Percentiles rank a stretch among this genome's conserved stretches.
phyloP scores from a whole-genome alignment of 2,113 vertebrate species.

The Falcunculus frontatus region DNA sequence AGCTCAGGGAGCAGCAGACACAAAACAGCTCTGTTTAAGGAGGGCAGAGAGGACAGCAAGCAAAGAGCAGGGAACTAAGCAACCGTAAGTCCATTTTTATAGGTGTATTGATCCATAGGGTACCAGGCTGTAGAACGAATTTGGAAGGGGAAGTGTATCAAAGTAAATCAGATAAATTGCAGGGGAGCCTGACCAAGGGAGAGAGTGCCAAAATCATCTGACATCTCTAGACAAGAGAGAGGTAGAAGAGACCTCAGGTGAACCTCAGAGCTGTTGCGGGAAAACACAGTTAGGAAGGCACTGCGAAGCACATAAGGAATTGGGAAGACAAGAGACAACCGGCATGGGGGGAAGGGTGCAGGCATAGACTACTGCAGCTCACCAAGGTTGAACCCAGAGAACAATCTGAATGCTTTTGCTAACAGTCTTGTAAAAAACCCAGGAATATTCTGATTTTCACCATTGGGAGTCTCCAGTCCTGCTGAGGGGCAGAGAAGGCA shows the following conservation, averaged over 20 bases:
- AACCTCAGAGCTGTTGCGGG: background rate
- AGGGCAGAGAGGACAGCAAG: background rate
- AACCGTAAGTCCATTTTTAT: background rate
- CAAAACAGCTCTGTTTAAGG: background rate
- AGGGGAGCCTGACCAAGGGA: background rate
- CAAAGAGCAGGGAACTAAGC: background rate
- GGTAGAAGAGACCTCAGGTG: background rate
- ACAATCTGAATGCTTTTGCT: background rate
- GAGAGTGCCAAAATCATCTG: background rate
- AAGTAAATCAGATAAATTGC: background rate
- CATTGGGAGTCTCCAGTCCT: background rate
- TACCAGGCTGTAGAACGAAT: background rate
- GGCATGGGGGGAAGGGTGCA: fast-evolving
- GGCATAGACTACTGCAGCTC: background rate
- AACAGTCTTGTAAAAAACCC: background rate
- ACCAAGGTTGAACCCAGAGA: background rate
- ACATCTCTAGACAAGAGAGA: background rate
- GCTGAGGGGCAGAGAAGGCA: background rate
- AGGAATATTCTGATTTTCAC: background rate
- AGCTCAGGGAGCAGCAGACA: background rate
- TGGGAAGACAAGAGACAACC: background rate
- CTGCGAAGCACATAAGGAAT: fast-evolving
- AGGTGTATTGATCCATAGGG: background rate
- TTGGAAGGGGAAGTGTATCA: background rate
- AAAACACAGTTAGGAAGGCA: background rate